These are phyloP conservation scores for Diabrotica virgifera DNA, from an alignment of 1,140 invertebrate genomes.

Conservation along the genomic window DNA sequence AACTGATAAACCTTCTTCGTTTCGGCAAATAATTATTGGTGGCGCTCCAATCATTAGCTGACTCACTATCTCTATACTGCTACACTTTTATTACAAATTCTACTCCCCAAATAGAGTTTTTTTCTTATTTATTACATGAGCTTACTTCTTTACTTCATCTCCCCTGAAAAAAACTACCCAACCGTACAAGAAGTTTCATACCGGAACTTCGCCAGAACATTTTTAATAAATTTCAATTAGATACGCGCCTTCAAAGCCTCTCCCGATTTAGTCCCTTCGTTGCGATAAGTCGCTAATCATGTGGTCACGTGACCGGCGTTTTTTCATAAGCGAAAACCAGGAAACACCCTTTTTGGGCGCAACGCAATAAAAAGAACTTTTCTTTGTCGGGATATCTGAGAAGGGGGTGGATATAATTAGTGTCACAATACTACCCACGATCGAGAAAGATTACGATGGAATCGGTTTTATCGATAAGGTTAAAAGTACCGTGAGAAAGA, in stretches of 20 bases:
- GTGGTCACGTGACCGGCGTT: constrained; percentile 11
- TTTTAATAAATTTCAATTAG: constrained; percentile 23
- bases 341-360: constrained; percentile 23
- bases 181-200: constrained; percentile 7
- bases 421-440: background rate
- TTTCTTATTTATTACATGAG: background rate
- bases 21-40: too few relatives aligned
- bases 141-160: background rate
- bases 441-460: too few relatives aligned
- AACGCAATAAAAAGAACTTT: constrained; percentile 19
- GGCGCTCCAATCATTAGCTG: too few relatives aligned
- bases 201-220: constrained; percentile 10
- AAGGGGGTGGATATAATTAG: background rate
- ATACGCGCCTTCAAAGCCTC: constrained; percentile 18
- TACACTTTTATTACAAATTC: too few relatives aligned
- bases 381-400: background rate
- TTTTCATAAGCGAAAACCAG: constrained; percentile 10
- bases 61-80: too few relatives aligned
- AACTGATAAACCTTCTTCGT: too few relatives aligned
- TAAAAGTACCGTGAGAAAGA: too few relatives aligned
- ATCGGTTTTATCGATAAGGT: too few relatives aligned
- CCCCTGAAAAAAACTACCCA: background rate
- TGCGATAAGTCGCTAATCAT: constrained; percentile 9
- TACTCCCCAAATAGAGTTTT: too few relatives aligned
- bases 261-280: background rate